Conservation (phyloP, 1,140 invertebrate genomes). For the Pinna nobilis region DNA sequence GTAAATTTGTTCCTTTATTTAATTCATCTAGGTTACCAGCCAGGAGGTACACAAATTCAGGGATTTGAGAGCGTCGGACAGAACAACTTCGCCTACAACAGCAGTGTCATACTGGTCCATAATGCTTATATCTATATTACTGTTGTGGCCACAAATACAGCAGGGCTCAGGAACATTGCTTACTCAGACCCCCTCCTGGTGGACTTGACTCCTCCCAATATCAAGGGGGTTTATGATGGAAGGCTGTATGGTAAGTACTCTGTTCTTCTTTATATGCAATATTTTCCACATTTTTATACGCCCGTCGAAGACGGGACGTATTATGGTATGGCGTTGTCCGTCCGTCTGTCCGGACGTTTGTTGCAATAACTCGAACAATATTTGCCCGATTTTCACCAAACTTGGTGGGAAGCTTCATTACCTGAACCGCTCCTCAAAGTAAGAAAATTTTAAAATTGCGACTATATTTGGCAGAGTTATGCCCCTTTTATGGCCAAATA, state of each 20-base stretch:
- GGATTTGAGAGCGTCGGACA: constrained; percentile 52
- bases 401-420: too few relatives aligned
- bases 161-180: constrained; percentile 51
- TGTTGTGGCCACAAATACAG: constrained; percentile 57
- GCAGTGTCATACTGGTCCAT: constrained; percentile 44
- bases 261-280: background rate
- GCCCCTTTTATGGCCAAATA: too few relatives aligned
- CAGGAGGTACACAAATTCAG: constrained; percentile 57
- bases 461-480: too few relatives aligned
- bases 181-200: constrained; percentile 48
- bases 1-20: background rate
- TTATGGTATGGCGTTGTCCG: too few relatives aligned
- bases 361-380: too few relatives aligned
- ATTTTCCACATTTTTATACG: too few relatives aligned
- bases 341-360: too few relatives aligned
- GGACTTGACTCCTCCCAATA: constrained; percentile 53
- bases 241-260: background rate
- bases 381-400: too few relatives aligned
- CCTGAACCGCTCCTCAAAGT: background rate
- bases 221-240: constrained; percentile 51
- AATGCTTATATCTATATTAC: constrained; percentile 50
- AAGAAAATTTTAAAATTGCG: too few relatives aligned
- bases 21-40: constrained; percentile 41
- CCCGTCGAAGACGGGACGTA: too few relatives aligned
- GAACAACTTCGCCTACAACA: constrained; percentile 45